Conservation (phyloP, 2,797 vertebrate species). For the Pseudocheirus occidentalis region DNA sequence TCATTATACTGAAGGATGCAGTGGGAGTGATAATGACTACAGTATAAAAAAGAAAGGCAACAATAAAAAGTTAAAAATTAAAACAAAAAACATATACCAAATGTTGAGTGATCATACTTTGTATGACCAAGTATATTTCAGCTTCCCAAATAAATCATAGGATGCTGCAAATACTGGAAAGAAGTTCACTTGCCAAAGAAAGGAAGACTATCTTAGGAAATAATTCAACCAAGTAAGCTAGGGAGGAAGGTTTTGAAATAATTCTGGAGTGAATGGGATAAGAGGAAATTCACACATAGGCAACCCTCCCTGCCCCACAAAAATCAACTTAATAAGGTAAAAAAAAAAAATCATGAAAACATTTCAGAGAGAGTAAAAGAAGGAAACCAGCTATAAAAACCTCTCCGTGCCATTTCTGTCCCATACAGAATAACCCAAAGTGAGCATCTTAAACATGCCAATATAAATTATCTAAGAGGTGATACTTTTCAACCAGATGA, state of each 20-base stretch:
- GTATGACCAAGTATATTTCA: neutral
- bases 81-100: neutral
- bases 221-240: neutral
- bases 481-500: neutral
- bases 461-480: neutral
- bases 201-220: neutral
- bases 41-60: neutral
- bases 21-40: neutral
- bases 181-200: neutral
- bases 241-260: neutral
- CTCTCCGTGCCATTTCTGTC: neutral
- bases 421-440: neutral
- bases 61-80: neutral
- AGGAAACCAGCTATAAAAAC: neutral
- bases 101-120: neutral
- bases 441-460: neutral
- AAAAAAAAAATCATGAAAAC: neutral
- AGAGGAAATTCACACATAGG: neutral
- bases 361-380: neutral
- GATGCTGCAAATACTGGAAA: neutral
- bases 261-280: neutral
- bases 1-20: neutral
- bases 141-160: neutral
- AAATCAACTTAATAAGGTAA: neutral
- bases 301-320: accelerated